Base-by-base conservation (phyloP, 1,140 invertebrate genomes). In the Drosophila ogumai region DNA sequence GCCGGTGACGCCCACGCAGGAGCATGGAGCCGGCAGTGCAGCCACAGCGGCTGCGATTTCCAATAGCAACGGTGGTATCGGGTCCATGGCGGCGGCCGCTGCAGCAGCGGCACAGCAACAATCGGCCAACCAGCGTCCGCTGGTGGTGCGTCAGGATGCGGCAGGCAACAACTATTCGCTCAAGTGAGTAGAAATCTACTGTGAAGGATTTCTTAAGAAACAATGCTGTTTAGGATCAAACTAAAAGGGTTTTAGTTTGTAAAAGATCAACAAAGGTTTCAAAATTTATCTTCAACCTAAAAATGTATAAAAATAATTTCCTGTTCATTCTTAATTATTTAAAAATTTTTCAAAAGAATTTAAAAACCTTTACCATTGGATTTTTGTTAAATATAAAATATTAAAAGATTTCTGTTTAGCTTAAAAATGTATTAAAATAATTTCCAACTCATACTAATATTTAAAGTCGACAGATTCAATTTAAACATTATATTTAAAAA, bases 1-100 rank as follows among this genome's bases (percentile, higher is more conserved):
- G 55, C 93, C 94, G 3, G 92, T 86, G 8, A 96, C 96, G 60
- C 97, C 96, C 43, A 97, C 96, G n/a, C 96, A 96, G 82, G 95
- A 96, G 79, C 95, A 95, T 19, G 76, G 61, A 8, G 61, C 55
- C 41, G 61, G 60, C 22, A 76, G 72, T 58, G 76, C 61, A 34
- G 82, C 75, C 41, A 60, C 73, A 43, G 90, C 75, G 17, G 90
- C 81, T 9, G 82, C 81, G 34, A 90, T 90, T 57, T 73, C 86
- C 49, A 86, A 90, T 60, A 88, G 86, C 41, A 90, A 86, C 40
- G 87, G 82, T 6, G 86, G 86, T 46, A 90, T 90, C 13, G 86
- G 86, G 10, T 90, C 87, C 6, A 86, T 90, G 81, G 81, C 82
- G 15, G 87, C 87, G 6, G 87, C 87, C 6, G 84, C 88, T 2